Evolutionary conservation across 2,888 invertebrate genomes (phyloP).

Genomic region (Mystacides longicornis): DNA sequence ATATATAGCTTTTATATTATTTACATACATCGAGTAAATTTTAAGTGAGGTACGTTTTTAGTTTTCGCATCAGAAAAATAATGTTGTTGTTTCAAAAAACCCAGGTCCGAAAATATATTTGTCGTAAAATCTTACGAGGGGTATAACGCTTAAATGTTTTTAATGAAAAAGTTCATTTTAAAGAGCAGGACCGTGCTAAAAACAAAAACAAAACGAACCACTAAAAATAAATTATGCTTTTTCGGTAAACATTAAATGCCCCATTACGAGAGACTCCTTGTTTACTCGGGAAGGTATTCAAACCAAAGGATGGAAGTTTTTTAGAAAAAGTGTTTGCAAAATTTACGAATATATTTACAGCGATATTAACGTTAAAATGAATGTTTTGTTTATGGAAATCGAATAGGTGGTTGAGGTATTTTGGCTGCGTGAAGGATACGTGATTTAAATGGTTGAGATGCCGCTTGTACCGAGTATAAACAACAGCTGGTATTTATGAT

Average conservation of each 20-base stretch:
- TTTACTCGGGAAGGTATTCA: not conserved
- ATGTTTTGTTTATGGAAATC: not conserved
- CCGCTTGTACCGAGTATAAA: too few relatives aligned
- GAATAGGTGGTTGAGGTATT: not conserved
- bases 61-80: too few relatives aligned
- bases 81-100: too few relatives aligned
- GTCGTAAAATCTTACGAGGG: not conserved
- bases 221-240: not conserved
- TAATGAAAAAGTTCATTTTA: constrained; percentile 2
- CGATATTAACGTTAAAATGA: not conserved
- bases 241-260: not conserved
- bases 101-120: too few relatives aligned
- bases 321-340: not conserved
- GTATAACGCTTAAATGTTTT: not conserved
- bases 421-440: too few relatives aligned
- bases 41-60: too few relatives aligned
- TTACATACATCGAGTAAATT: too few relatives aligned
- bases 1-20: too few relatives aligned
- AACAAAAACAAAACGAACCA: not conserved
- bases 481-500: too few relatives aligned
- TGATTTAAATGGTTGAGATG: too few relatives aligned
- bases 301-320: not conserved
- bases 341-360: not conserved
- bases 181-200: not conserved
- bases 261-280: not conserved